Base-by-base conservation (phyloP, 2,113 vertebrate genomes). In the Halichoeres trimaculatus region DNA sequence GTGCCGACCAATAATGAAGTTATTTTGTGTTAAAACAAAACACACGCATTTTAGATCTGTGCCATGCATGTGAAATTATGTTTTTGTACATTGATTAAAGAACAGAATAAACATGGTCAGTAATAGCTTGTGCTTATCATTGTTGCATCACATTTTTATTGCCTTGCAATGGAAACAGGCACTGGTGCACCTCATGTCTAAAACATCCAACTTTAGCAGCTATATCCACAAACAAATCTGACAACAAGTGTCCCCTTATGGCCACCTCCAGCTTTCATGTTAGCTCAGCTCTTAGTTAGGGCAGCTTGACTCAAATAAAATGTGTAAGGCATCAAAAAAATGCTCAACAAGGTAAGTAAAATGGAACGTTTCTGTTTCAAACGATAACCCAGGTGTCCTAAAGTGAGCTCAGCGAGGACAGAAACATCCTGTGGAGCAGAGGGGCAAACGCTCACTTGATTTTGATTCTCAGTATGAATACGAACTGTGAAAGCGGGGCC, bases 11-110 rank as follows among this genome's bases (percentile, higher is more conserved):
- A 19, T 45, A 67, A 72, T 52, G 36, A 60, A 45, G 38, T 1
- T 35, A 34, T 58, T 63, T 57, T 2, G 9, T 75, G 66, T 35
- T 55, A 16, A 48, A 53, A 45, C n/a, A 24, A 75, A 26, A 12
- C 1, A 45, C 59, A 30, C 6, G 3, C 13, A 23, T 26, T 70
- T 8, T 9, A 23, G 45, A 76, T 35, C 41, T 47, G 53, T 22
- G 30, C 45, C 22, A 34, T 40, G 20, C 41, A 35, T 17, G 24
- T 9, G 13, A 53, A 58, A 74, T 56, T 38, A 38, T 2, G 19
- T 19, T 45, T 17, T 45, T 7, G 17, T 14, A 47, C 14, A 2
- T 35, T 61, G 40, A 34, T 53, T 30, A 10, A 19, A 48, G 30
- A 40, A 51, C 19, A 7, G 6, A 51, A 38, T 26, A 14, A 58